Evolutionary conservation across 2,888 invertebrate genomes (phyloP), one percentile per base, ranked within the genome.

Genomic region (Phyllotreta cruciferae): DNA sequence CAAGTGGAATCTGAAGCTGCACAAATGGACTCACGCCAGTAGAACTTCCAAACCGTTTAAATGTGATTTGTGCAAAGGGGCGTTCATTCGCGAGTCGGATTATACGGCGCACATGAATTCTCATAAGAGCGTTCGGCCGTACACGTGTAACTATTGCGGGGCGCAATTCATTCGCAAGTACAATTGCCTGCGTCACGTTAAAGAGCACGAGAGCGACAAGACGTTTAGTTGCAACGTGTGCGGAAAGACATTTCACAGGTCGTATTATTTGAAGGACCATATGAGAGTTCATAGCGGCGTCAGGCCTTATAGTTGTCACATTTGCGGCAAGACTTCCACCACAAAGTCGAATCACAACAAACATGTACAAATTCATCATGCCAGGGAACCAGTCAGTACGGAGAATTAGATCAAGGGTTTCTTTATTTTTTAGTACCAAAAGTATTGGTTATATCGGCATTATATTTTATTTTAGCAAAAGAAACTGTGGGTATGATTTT

Each of bases 321-420:
- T 94, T 63, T 94, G 94, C 80, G 94, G 93, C 36, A 94, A 94
- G 82, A 90, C 92, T 6, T 93, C 93, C 52, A 90, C 92, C 72
- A 94, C 94, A 60, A 94, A 94, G 82, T 93, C 93, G 47, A 94
- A 94, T 82, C 94, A 94, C 76, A 93, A 94, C 76, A 94, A 94
- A 80, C 94, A 94, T 80, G 86, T 94, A 63, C 90, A 91, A 82
- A 94, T 94, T 73, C 94, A 94, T 80, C 93, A 94, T 82, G 93
- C 93, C 56, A 83, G 94, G 56, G 94, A 94, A 80, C 91, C 93
- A 39, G 89, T 94, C 69, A 93, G 91, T 70, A 92, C 93, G 6
- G 94, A 94, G 77, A 89, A 89, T 80, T 91, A 61, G 47, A 45
- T 38, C 10, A 13, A 24, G 35, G 37, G 36, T 24, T 35, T 5